phyloP scores from a whole-genome alignment of 2,113 vertebrate genomes.

The Cyrtonyx montezumae region DNA sequence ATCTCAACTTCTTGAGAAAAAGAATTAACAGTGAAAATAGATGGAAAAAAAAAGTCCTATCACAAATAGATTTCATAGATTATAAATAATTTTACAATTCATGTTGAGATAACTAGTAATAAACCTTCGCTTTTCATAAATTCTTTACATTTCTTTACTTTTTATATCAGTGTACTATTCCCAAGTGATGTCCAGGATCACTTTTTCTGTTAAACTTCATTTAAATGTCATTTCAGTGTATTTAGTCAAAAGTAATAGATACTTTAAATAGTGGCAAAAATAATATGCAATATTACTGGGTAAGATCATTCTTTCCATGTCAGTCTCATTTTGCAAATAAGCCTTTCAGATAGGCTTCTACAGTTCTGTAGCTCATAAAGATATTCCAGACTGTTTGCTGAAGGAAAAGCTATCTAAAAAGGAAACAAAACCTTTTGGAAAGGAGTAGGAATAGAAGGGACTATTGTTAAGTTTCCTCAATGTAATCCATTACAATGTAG shows the following conservation, averaged over 20 bases:
- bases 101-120: background rate
- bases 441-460: background rate
- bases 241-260: background rate
- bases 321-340: background rate
- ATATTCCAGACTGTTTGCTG: background rate
- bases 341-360: background rate
- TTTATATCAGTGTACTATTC: background rate
- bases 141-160: slow-evolving; percentile 15
- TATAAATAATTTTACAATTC: slow-evolving; percentile 46
- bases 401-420: background rate
- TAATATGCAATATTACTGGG: background rate
- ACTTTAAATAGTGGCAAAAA: background rate
- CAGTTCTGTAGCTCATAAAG: background rate
- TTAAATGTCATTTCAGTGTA: background rate
- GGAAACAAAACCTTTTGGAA: background rate
- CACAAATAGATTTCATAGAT: slow-evolving; percentile 46
- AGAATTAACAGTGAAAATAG: slow-evolving; percentile 49
- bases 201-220: background rate
- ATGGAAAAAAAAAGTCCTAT: slow-evolving; percentile 47
- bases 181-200: background rate
- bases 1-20: slow-evolving; percentile 20
- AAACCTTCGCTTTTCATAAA: slow-evolving; percentile 46
- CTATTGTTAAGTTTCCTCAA: background rate
- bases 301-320: background rate
- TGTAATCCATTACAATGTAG: background rate